Percentiles rank a stretch among this genome's conserved stretches.
phyloP scores from a whole-genome alignment of 2,797 vertebrate genomes.

The Chelidonichthys spinosus region DNA sequence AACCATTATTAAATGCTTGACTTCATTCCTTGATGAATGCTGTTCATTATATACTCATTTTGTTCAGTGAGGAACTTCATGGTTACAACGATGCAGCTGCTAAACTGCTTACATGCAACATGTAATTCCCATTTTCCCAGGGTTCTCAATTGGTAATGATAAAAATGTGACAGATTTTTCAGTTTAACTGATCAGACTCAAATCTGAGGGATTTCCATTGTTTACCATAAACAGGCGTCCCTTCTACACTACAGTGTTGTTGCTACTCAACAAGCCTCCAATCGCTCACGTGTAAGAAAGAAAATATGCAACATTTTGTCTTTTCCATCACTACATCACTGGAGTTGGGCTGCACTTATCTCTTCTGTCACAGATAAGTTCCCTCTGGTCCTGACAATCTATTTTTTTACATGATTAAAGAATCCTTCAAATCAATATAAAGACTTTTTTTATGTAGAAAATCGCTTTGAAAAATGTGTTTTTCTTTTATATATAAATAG shows the following conservation, averaged over 20 bases:
- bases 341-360: neutral
- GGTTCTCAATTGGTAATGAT: neutral
- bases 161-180: conserved; percentile 15
- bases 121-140: neutral
- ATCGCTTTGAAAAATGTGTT: neutral
- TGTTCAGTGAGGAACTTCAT: neutral
- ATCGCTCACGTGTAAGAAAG: neutral
- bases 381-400: neutral
- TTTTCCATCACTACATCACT: neutral
- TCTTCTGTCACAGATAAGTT: neutral
- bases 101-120: neutral
- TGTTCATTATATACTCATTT: neutral
- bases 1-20: neutral
- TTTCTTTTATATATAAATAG: neutral
- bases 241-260: neutral
- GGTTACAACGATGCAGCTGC: neutral
- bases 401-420: neutral
- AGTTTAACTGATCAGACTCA: neutral
- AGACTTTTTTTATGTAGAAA: neutral
- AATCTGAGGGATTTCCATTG: neutral
- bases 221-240: neutral
- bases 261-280: neutral
- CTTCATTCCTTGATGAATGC: conserved; percentile 2
- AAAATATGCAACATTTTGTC: neutral
- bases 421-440: neutral